Conservation (phyloP, 2,113 vertebrate genomes). For the Cacatua alba region DNA sequence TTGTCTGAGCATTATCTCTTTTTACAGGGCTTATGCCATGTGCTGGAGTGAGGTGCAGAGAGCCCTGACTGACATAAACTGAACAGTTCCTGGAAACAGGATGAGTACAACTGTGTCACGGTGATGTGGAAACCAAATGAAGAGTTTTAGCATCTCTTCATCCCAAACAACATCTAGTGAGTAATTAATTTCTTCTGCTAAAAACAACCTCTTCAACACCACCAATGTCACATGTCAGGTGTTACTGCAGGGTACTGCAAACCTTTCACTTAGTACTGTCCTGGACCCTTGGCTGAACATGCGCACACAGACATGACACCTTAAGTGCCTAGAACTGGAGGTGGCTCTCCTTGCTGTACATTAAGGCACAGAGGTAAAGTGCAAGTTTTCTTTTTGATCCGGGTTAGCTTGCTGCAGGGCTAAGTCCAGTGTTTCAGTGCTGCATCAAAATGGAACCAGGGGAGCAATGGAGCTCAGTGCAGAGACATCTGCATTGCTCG, state of each 20-base stretch:
- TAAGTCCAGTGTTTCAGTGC: not conserved
- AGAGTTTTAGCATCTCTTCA: not conserved
- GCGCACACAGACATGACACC: fast-evolving
- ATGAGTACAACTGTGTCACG: not conserved
- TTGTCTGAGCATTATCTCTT: not conserved
- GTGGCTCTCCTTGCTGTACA: not conserved
- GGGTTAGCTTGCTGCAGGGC: not conserved
- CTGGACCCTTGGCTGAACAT: not conserved
- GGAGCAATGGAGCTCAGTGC: not conserved
- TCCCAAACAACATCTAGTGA: not conserved
- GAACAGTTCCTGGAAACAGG: conserved; percentile 41
- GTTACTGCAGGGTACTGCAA: fast-evolving
- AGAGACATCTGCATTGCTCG: not conserved
- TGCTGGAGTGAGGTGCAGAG: not conserved
- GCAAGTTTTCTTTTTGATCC: not conserved
- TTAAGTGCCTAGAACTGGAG: not conserved
- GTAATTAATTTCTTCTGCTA: not conserved
- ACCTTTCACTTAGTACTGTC: not conserved
- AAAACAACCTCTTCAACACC: not conserved
- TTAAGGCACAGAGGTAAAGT: not conserved
- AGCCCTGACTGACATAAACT: conserved; percentile 1
- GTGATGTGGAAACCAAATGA: conserved; percentile 25
- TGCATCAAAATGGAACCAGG: not conserved
- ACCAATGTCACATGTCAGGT: not conserved
- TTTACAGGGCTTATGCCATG: not conserved